A percentile compares a stretch with the other conserved stretches of the same genome.
These are phyloP conservation scores for Phytoseiulus persimilis DNA, from an alignment of 2,888 invertebrate genomes.

Conservation along the genomic window DNA sequence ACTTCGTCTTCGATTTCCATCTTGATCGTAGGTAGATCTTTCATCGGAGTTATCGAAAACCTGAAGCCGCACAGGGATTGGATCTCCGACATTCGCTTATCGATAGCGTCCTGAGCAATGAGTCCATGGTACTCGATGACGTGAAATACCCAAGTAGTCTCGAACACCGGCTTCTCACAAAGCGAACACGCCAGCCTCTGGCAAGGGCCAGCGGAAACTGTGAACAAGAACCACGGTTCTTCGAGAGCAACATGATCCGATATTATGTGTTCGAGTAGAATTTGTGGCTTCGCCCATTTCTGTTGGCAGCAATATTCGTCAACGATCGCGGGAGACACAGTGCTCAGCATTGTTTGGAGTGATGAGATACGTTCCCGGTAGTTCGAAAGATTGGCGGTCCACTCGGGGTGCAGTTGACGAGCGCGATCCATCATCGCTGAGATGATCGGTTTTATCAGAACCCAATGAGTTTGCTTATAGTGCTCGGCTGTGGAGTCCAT, in stretches of 20 bases:
- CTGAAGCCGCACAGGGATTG: not conserved
- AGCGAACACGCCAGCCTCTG: constrained; percentile 30
- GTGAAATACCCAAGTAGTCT: constrained; percentile 26
- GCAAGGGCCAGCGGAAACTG: not conserved
- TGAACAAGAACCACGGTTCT: constrained; percentile 29
- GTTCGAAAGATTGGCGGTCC: not conserved
- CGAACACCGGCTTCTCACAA: constrained; percentile 31
- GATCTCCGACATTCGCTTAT: constrained; percentile 23
- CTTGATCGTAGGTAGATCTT: not conserved
- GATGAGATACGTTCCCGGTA: constrained; percentile 17
- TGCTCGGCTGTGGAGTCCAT: not conserved
- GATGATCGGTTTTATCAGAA: constrained; percentile 5
- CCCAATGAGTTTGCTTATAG: constrained; percentile 31
- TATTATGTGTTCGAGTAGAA: constrained; percentile 22
- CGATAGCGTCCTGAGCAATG: constrained; percentile 17
- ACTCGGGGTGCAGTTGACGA: not conserved
- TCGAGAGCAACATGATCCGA: not conserved
- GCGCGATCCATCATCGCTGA: not conserved
- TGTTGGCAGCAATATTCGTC: constrained; percentile 31
- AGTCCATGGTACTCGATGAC: constrained; percentile 22
- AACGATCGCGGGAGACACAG: not conserved
- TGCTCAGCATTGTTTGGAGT: constrained; percentile 15
- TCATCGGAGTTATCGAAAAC: constrained; percentile 9
- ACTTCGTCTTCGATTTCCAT: constrained; percentile 16
- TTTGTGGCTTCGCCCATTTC: constrained; percentile 15